These are phyloP conservation scores for Microtus oregoni DNA, from an alignment of 2,113 vertebrate species.

Conservation along the genomic window DNA sequence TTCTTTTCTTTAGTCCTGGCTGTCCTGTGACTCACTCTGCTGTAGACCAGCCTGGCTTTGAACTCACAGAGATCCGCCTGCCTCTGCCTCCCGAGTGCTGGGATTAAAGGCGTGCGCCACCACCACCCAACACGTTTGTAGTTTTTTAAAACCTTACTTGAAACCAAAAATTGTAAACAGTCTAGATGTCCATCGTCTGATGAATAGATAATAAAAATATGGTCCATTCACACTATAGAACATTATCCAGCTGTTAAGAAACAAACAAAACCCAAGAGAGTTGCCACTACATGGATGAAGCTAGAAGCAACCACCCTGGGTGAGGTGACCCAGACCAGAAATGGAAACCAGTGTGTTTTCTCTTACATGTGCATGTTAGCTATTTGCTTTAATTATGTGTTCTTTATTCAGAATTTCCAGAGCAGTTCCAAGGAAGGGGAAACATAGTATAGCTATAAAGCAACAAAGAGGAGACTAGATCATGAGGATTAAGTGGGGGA, in stretches of 20 bases:
- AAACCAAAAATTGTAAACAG: neutral
- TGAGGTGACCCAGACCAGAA: neutral
- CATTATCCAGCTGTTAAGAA: neutral
- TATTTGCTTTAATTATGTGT: neutral
- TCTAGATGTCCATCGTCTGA: neutral
- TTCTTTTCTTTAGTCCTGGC: neutral
- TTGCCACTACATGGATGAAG: neutral
- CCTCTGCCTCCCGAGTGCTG: neutral
- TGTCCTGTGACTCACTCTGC: neutral
- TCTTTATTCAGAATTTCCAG: neutral
- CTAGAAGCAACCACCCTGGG: neutral
- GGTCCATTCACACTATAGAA: neutral
- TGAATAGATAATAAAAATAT: neutral
- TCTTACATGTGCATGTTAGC: neutral
- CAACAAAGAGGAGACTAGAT: neutral
- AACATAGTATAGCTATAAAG: neutral
- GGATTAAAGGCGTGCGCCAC: neutral
- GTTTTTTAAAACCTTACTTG: conserved; percentile 36
- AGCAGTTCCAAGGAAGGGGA: neutral
- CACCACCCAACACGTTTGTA: neutral
- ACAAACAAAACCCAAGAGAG: neutral
- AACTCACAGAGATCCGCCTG: neutral
- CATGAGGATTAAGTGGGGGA: neutral
- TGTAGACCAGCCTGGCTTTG: neutral
- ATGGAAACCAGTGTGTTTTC: neutral